Evolutionary conservation across 2,888 invertebrate species (phyloP).

Genomic region (Thalpophila matura): DNA sequence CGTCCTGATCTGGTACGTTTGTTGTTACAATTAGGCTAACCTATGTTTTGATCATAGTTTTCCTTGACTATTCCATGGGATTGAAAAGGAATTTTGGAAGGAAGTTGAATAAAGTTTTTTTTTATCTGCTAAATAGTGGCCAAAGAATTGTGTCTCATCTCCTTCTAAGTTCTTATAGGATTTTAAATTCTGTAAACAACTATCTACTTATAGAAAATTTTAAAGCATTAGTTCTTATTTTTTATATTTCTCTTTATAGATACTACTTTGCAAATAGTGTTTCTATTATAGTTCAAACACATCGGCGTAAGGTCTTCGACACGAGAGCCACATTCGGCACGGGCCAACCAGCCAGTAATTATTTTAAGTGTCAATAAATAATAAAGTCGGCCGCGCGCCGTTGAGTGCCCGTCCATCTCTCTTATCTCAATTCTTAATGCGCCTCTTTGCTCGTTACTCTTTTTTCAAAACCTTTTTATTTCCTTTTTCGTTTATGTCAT

Average conservation of each 20-base stretch:
- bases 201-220: constrained; percentile 7
- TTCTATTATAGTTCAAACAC: constrained; percentile 61
- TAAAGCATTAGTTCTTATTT: background rate
- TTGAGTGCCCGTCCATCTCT: constrained; percentile 90
- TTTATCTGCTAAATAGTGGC: no score
- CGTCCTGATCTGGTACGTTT: background rate
- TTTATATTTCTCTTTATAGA: constrained; percentile 5
- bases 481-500: constrained; percentile 83
- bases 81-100: no score
- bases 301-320: constrained; percentile 76
- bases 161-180: background rate
- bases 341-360: constrained; percentile 88
- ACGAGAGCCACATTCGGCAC: constrained; percentile 81
- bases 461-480: constrained; percentile 79
- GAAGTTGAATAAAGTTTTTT: no score
- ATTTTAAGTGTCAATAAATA: constrained; percentile 91
- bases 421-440: constrained; percentile 91
- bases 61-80: no score
- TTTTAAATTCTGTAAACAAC: background rate
- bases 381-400: constrained; percentile 86
- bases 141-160: background rate
- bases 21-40: background rate
- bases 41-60: no score
- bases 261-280: constrained; percentile 43
- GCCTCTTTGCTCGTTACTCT: constrained; percentile 88